Evolutionary conservation across 2,113 vertebrate genomes (phyloP).

Genomic region (Odocoileus hemionus): DNA sequence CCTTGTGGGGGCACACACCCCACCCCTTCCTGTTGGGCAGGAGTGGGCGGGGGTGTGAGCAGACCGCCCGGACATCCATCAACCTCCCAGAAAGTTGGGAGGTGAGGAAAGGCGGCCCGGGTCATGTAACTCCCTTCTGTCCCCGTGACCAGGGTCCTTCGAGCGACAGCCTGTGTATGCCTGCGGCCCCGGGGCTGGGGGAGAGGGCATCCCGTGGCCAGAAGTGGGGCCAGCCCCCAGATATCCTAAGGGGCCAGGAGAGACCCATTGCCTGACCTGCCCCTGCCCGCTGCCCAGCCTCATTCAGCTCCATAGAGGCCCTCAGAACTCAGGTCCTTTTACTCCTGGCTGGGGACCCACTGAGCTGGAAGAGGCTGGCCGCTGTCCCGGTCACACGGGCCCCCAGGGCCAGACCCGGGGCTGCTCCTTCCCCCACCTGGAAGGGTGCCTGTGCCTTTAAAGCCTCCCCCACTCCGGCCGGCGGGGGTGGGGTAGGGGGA

Average conservation of each 20-base stretch:
- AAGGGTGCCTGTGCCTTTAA: conserved; percentile 67
- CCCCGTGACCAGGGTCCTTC: background rate
- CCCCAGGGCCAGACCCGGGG: background rate
- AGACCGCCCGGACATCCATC: rapidly evolving
- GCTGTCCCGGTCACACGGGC: background rate
- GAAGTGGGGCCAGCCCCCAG: background rate
- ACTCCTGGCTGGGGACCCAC: background rate
- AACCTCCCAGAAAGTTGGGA: background rate
- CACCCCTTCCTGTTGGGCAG: background rate
- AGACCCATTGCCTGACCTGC: background rate
- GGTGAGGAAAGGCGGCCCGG: background rate
- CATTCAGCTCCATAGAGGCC: background rate
- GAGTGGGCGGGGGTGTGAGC: background rate
- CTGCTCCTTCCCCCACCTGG: background rate
- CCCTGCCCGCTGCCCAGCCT: background rate
- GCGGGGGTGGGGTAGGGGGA: background rate
- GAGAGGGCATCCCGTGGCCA: background rate
- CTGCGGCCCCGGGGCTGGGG: background rate
- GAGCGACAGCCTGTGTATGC: background rate
- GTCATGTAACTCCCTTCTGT: background rate
- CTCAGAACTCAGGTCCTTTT: background rate
- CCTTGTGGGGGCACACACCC: background rate
- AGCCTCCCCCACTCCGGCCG: conserved; percentile 2
- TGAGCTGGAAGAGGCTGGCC: background rate
- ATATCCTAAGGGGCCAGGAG: background rate